Base-by-base conservation (phyloP, 2,797 vertebrate species). In the Huso huso region DNA sequence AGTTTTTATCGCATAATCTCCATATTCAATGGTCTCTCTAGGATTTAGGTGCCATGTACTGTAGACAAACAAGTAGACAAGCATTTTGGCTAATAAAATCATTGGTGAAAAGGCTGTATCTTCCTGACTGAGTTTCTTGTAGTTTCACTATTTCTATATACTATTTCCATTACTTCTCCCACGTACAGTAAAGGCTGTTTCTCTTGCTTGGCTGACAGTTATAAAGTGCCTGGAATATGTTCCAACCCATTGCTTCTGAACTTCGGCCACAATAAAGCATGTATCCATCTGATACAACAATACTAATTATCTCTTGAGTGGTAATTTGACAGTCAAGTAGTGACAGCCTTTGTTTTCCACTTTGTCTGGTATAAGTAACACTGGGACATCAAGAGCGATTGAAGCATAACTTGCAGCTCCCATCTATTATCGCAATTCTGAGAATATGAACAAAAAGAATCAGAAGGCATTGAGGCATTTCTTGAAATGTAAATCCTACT, bases 391-490 rank as follows among this genome's bases (percentile, higher is more conserved):
- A 61, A 0, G 68, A 72, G 67, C 70, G 70, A 66, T 63, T 76
- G 70, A 72, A 61, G 71, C 49, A 64, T 10, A 64, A 51, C 69
- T 72, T 71, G 69, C 6, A 73, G 71, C 0, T 13, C 67, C 48
- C 49, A 48, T 71, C 67, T 78, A 63, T 78, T 79, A 71, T 78
- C 78, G 68, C 77, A 49, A 60, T 37, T 37, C 2, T 3, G 4
- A 48, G 23, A 1, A 6, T 37, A 51, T 37, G 37, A 37, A 12
- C 7, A 58, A 62, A 5, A 52, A 59, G 63, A 82, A 78, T 74
- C 76, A 74, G 68, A 71, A 79, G 77, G 58, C 79, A 82, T 80
- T 84, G 76, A 82, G 69, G 64, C 78, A 23, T 74, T 68, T 67
- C 75, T 75, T 71, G 64, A 77, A 81, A 80, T 77, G 64, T 37